Evolutionary conservation across 1,140 invertebrate species (phyloP).

Genomic region (Leucophenga varia): DNA sequence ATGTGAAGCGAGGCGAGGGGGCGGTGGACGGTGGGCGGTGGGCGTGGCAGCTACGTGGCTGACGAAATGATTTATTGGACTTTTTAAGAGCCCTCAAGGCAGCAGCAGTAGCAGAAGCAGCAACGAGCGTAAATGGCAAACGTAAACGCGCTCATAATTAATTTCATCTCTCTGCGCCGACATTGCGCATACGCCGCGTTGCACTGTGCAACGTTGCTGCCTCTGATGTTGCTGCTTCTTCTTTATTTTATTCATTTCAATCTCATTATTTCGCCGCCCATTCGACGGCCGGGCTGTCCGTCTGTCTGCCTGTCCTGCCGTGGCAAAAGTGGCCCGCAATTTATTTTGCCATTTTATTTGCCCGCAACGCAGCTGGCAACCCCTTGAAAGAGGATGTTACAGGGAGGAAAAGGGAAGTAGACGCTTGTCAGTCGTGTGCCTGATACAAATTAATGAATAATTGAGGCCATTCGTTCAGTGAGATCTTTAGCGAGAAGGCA

Average conservation of each 20-base stretch:
- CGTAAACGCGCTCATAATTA: constrained; percentile 26
- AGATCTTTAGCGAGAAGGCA: too few relatives aligned
- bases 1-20: constrained; percentile 2
- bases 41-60: too few relatives aligned
- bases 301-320: constrained; percentile 6
- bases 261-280: constrained; percentile 13
- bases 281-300: neutral
- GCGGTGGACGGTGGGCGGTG: neutral
- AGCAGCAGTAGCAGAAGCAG: too few relatives aligned
- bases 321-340: constrained; percentile 18
- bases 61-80: constrained; percentile 31
- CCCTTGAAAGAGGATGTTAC: too few relatives aligned
- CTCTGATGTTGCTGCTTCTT: neutral
- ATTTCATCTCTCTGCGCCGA: constrained; percentile 12
- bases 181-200: constrained; percentile 21
- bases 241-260: constrained; percentile 21
- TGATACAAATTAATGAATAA: constrained; percentile 25
- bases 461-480: constrained; percentile 15
- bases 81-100: constrained; percentile 25
- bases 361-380: neutral
- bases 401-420: constrained; percentile 1
- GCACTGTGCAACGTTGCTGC: neutral
- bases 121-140: too few relatives aligned
- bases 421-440: neutral
- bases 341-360: constrained; percentile 20